Evolutionary conservation across 2,888 invertebrate species (phyloP).

Genomic region (Apotomis betuletana): DNA sequence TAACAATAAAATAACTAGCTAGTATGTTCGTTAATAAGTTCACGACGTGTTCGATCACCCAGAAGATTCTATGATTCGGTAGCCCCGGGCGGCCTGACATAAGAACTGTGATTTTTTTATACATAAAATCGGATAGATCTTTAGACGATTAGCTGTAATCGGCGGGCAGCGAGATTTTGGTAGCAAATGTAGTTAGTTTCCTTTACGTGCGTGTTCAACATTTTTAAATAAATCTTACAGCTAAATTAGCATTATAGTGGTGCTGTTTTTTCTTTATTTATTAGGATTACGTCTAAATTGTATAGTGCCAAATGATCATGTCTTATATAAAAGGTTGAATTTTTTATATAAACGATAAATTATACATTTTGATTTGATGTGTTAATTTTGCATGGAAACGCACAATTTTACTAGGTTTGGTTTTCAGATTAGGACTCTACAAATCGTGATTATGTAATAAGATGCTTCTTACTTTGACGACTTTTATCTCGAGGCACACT

Average conservation of each 20-base stretch:
- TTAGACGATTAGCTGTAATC: constrained; percentile 11
- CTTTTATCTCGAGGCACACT: too few relatives aligned
- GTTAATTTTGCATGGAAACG: constrained; percentile 33
- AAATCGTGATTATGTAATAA: background rate
- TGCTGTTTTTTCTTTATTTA: constrained; percentile 10
- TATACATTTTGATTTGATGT: constrained; percentile 18
- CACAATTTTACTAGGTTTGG: constrained; percentile 26
- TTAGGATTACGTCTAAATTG: constrained; percentile 32
- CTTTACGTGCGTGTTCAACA: background rate
- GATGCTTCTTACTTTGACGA: too few relatives aligned
- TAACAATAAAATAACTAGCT: constrained; percentile 18
- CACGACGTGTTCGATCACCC: background rate
- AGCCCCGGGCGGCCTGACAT: constrained; percentile 9
- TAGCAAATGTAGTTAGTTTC: background rate
- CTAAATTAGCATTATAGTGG: constrained; percentile 7
- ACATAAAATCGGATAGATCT: constrained; percentile 7
- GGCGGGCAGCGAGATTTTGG: constrained; percentile 1
- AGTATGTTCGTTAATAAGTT: constrained; percentile 18
- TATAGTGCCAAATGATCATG: constrained; percentile 42
- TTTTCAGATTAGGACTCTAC: constrained; percentile 3
- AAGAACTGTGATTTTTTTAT: constrained; percentile 25
- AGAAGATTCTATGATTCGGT: constrained; percentile 14
- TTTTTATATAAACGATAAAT: constrained; percentile 23
- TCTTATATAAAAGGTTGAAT: constrained; percentile 23
- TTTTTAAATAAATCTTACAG: constrained; percentile 3